Conservation (phyloP, 1,140 invertebrate species). For the Sminthurides bifidus region DNA sequence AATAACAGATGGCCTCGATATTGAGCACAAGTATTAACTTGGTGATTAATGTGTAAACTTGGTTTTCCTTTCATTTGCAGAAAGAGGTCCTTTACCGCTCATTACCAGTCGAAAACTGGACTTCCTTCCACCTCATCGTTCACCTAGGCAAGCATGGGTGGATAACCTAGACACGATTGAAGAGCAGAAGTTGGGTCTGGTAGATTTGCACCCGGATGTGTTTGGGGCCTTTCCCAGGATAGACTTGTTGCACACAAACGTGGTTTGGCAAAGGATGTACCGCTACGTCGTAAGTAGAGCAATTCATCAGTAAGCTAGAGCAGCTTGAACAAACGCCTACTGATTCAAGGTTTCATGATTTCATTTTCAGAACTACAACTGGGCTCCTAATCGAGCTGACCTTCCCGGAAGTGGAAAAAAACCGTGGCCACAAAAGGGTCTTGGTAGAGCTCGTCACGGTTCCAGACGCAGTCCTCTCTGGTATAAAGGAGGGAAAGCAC, state of each 20-base stretch:
- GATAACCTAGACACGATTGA: constrained; percentile 71
- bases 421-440: constrained; percentile 92
- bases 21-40: not conserved
- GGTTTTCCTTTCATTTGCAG: not conserved
- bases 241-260: constrained; percentile 77
- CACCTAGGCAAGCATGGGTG: constrained; percentile 74
- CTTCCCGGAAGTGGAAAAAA: constrained; percentile 74
- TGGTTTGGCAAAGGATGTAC: constrained; percentile 79
- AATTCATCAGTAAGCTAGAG: not conserved
- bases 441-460: constrained; percentile 76
- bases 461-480: constrained; percentile 80
- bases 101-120: constrained; percentile 17
- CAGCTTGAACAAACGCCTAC: constrained; percentile 8
- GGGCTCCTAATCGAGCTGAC: constrained; percentile 65
- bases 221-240: constrained; percentile 71
- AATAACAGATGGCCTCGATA: not conserved
- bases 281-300: constrained; percentile 54
- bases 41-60: not conserved
- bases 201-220: constrained; percentile 77
- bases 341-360: not conserved
- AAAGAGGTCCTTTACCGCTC: constrained; percentile 19
- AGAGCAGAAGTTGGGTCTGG: constrained; percentile 66
- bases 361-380: constrained; percentile 47
- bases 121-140: constrained; percentile 22
- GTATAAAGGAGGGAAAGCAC: constrained; percentile 60